These are phyloP conservation scores for Desoria tigrina DNA, from an alignment of 2,888 invertebrate genomes.

Conservation along the genomic window DNA sequence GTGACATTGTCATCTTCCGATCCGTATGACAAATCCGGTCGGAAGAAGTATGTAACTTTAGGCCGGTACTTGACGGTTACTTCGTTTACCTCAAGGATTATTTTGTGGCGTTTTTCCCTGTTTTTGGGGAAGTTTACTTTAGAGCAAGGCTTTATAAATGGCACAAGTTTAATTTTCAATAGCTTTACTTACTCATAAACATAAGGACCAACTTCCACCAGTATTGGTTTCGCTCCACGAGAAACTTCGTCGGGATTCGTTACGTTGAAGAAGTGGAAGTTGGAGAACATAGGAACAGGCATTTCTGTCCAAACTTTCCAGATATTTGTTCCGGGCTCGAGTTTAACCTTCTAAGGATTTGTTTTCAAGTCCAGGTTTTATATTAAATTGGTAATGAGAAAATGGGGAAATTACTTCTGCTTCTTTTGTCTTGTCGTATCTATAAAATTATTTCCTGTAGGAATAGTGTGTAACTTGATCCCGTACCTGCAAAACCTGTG, in stretches of 20 bases:
- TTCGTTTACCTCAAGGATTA: constrained; percentile 45
- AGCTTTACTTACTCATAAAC: constrained; percentile 41
- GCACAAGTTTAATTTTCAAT: not conserved
- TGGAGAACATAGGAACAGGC: constrained; percentile 48
- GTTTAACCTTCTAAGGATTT: constrained; percentile 41
- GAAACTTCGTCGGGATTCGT: constrained; percentile 44
- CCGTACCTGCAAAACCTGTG: constrained; percentile 30
- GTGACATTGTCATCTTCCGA: constrained; percentile 45
- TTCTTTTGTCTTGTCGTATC: too few species aligned
- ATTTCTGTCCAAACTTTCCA: constrained; percentile 52
- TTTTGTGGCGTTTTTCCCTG: constrained; percentile 49
- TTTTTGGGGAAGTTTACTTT: not conserved
- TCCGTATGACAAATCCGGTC: constrained; percentile 46
- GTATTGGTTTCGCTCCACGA: constrained; percentile 46
- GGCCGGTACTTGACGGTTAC: constrained; percentile 45
- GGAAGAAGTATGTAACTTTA: constrained; percentile 43
- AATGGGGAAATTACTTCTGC: not conserved
- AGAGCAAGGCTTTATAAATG: not conserved
- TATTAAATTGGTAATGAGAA: not conserved
- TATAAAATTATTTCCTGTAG: too few species aligned
- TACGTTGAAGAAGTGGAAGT: constrained; percentile 52
- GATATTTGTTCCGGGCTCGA: constrained; percentile 48
- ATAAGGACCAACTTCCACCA: constrained; percentile 47
- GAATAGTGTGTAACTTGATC: too few species aligned
- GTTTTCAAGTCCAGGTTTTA: too few species aligned